These are phyloP conservation scores for Colinus virginianus DNA, from an alignment of 2,113 vertebrate genomes.

Conservation along the genomic window DNA sequence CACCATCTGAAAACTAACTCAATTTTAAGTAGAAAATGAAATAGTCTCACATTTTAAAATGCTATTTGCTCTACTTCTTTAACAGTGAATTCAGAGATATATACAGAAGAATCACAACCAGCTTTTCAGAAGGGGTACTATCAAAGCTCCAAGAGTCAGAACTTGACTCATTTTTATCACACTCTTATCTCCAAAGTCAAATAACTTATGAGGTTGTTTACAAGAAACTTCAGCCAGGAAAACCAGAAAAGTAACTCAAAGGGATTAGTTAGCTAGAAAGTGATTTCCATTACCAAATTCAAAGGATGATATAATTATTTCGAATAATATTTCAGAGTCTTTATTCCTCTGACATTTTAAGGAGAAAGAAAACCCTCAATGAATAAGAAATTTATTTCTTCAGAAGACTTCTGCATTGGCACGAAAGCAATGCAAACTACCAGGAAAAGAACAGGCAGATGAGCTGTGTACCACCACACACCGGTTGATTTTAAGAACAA, in stretches of 20 bases:
- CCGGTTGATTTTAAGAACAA: neutral
- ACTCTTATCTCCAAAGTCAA: conserved; percentile 9
- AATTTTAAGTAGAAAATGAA: neutral
- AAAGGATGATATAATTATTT: neutral
- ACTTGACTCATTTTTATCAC: conserved; percentile 16
- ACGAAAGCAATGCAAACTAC: neutral
- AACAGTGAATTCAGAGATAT: neutral
- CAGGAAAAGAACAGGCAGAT: neutral
- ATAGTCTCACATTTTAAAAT: neutral
- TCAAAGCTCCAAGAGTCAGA: neutral
- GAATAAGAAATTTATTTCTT: neutral
- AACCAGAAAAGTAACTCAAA: conserved; percentile 15
- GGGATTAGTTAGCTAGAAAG: conserved; percentile 20
- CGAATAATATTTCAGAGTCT: neutral
- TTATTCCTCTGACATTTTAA: no score
- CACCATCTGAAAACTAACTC: neutral
- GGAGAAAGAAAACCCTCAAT: neutral
- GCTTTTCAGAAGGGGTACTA: neutral
- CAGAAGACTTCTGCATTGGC: neutral
- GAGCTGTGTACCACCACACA: neutral
- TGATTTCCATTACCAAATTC: conserved; percentile 2
- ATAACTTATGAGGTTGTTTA: neutral
- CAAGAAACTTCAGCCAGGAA: conserved; percentile 10
- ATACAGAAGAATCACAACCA: neutral
- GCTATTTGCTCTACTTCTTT: neutral